These are phyloP conservation scores for Rhingia campestris DNA, from an alignment of 2,888 invertebrate genomes.

Conservation along the genomic window DNA sequence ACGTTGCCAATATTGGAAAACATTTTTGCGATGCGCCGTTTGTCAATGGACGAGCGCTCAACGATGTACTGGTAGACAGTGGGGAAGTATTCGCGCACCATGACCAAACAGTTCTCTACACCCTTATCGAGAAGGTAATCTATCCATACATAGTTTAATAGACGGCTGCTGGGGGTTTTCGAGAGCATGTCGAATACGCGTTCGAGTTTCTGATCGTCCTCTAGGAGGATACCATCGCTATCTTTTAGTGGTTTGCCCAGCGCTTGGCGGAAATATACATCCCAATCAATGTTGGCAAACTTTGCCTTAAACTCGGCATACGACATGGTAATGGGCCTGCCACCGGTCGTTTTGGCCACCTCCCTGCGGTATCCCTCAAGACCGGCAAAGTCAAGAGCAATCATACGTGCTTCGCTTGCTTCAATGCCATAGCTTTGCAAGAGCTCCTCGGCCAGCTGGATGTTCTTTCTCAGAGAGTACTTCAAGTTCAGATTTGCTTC, in stretches of 20 bases:
- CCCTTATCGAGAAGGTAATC: constrained; percentile 80
- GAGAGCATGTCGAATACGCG: constrained; percentile 78
- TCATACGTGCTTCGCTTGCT: constrained; percentile 78
- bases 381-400: constrained; percentile 79
- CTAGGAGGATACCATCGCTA: constrained; percentile 77
- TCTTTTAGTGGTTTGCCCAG: constrained; percentile 78
- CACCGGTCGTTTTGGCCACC: constrained; percentile 75
- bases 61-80: constrained; percentile 79
- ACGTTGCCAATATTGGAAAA: constrained; percentile 78
- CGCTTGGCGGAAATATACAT: constrained; percentile 78
- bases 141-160: constrained; percentile 81
- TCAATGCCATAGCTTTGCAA: constrained; percentile 78
- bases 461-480: constrained; percentile 79
- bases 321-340: constrained; percentile 61
- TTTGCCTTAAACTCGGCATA: constrained; percentile 78
- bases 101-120: constrained; percentile 76
- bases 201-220: constrained; percentile 78
- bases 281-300: constrained; percentile 79
- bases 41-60: constrained; percentile 77
- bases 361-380: constrained; percentile 79
- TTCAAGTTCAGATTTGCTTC: constrained; percentile 77
- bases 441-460: constrained; percentile 78
- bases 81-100: constrained; percentile 77
- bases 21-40: constrained; percentile 78
- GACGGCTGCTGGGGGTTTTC: constrained; percentile 77